Evolutionary conservation across 2,888 invertebrate species (phyloP).

Genomic region (Reticulitermes lucifugus): DNA sequence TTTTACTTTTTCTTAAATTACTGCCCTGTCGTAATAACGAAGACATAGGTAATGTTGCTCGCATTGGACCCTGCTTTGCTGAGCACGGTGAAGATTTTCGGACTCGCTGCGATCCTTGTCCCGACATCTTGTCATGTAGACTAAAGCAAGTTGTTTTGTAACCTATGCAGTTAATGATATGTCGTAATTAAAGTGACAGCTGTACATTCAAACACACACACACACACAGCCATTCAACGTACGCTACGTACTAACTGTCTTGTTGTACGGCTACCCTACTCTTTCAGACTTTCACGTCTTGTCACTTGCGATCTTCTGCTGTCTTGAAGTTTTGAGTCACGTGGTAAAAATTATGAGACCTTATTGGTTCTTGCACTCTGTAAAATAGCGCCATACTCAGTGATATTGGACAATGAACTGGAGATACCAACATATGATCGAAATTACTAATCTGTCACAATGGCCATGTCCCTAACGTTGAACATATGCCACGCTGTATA

Average conservation of each 20-base stretch:
- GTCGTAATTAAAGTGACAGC: slow-evolving; percentile 50
- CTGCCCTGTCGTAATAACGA: slow-evolving; percentile 76
- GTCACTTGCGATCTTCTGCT: slow-evolving; percentile 54
- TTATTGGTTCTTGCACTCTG: slow-evolving; percentile 47
- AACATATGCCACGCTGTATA: too few relatives aligned
- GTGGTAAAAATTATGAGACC: slow-evolving; percentile 45
- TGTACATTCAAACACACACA: slow-evolving; percentile 51
- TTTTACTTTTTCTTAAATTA: slow-evolving; percentile 70
- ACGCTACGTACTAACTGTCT: slow-evolving; percentile 43
- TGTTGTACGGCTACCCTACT: slow-evolving; percentile 52
- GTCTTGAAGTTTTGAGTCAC: slow-evolving; percentile 50
- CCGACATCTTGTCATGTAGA: slow-evolving; percentile 68
- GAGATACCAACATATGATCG: slow-evolving; percentile 37
- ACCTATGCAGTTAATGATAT: slow-evolving; percentile 52
- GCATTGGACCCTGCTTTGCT: slow-evolving; percentile 75
- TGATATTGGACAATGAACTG: slow-evolving; percentile 44
- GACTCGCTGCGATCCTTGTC: slow-evolving; percentile 65
- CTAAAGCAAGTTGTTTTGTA: slow-evolving; percentile 62
- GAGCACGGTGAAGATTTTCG: slow-evolving; percentile 78
- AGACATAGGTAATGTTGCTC: slow-evolving; percentile 81
- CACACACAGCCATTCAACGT: slow-evolving; percentile 52
- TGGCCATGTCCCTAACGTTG: background rate
- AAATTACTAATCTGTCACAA: slow-evolving; percentile 41
- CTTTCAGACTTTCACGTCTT: slow-evolving; percentile 52
- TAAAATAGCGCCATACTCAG: slow-evolving; percentile 44